Evolutionary conservation across 2,888 invertebrate species (phyloP), one percentile per base, ranked within the genome.

Genomic region (Calliscelio sp.): DNA sequence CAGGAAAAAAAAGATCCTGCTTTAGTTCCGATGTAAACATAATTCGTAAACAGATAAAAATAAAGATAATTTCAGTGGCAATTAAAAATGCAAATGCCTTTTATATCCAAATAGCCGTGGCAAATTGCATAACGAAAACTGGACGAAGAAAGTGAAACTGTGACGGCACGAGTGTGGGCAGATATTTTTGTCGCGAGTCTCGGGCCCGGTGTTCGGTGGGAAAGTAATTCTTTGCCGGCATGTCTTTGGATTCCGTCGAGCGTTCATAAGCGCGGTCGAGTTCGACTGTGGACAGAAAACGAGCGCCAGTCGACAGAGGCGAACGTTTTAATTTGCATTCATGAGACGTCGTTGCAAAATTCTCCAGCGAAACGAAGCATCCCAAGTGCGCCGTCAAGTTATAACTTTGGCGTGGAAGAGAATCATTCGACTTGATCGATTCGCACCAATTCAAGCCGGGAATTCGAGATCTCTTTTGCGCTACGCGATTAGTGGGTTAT

Each of bases 291-390:
- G 75, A 75, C 57, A 49, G 28, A 71, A 79, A 71, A 38, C 66
- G 63, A 32, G 71, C 57, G 83, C 16, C 65, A 46, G 66, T 38
- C 74, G 74, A 84, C 85, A 86, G 80, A 81, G 85, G 87, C 85
- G 87, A 90, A 88, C 89, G 88, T 91, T 92, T 92, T 92, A 91
- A 92, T 92, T 92, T 92, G 90, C 92, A 92, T 92, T 92, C 92
- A 92, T 92, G 92, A 92, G 91, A 88, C 88, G 82, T 82, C 83
- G 75, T 61, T 71, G 80, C 74, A 88, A 90, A 91, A 91, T 91
- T 92, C 91, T 90, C 88, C 86, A 8, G 87, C 84, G 84, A 82
- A 88, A 84, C 86, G 87, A 88, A 89, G 89, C 90, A 91, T 91
- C 90, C 88, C 88, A 84, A 88, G 86, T 89, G 88, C 88, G 90